These are phyloP conservation scores for Pachyuromys duprasi DNA, from an alignment of 2,797 vertebrate genomes.

Conservation along the genomic window DNA sequence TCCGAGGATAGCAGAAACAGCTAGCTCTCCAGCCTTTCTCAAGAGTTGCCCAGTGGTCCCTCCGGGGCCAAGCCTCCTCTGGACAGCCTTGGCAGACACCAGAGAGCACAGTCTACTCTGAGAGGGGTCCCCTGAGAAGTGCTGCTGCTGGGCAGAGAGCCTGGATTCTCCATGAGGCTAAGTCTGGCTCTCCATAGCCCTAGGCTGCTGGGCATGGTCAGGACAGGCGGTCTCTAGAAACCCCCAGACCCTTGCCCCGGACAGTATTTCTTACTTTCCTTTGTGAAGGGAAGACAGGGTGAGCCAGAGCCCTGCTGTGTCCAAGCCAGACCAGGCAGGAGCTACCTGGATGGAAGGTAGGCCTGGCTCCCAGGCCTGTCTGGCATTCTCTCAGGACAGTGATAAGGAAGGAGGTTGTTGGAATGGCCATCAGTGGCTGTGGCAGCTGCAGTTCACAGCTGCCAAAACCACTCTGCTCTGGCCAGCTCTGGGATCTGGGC, in stretches of 20 bases:
- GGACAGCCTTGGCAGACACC: neutral
- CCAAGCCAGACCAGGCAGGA: neutral
- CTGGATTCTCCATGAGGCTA: neutral
- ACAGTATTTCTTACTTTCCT: neutral
- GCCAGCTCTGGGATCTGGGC: neutral
- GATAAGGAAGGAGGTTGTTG: constrained; percentile 34
- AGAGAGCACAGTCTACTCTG: neutral
- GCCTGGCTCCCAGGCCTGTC: neutral
- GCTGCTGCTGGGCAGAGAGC: neutral
- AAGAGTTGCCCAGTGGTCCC: neutral
- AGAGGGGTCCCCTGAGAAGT: neutral
- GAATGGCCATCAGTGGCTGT: neutral
- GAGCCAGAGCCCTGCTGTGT: neutral
- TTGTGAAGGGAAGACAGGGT: neutral
- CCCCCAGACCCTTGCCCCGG: neutral
- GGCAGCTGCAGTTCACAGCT: constrained; percentile 52
- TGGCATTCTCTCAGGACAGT: neutral
- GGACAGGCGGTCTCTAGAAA: neutral
- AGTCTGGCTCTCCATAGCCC: neutral
- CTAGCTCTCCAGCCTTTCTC: neutral
- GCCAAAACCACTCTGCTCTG: neutral
- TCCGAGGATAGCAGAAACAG: neutral
- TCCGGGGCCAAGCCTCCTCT: neutral
- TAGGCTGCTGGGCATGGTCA: neutral
- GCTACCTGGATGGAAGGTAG: neutral